Conservation (phyloP, 92 coral and sea anemone genomes). For the Isaurus tuberculatus region DNA sequence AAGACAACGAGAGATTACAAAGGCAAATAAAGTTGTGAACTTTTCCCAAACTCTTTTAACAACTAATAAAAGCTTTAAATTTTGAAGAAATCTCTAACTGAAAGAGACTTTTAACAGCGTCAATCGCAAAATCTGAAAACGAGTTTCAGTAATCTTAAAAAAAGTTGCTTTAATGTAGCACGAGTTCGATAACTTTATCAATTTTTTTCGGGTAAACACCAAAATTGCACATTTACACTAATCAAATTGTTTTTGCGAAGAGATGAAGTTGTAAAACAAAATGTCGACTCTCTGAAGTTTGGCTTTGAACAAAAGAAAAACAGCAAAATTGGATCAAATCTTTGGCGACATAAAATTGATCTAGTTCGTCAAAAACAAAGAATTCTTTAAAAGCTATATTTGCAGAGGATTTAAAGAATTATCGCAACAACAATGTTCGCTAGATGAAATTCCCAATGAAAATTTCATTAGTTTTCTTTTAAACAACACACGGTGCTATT, state of each 20-base stretch:
- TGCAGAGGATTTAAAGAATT: conserved; percentile 31
- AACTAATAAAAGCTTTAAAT: conserved; percentile 32
- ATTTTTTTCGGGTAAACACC: not conserved
- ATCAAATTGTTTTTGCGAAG: conserved; percentile 1
- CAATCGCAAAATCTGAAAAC: not conserved
- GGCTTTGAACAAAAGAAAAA: not conserved
- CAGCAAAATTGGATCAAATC: conserved; percentile 24
- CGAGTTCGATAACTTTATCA: not conserved
- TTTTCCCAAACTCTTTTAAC: conserved; percentile 6
- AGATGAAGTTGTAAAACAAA: conserved; percentile 8
- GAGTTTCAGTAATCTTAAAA: conserved; percentile 9
- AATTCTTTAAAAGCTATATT: conserved; percentile 11
- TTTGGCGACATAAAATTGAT: conserved; percentile 25
- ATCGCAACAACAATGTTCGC: conserved; percentile 20
- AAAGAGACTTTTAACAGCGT: not conserved
- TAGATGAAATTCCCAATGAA: conserved; percentile 46
- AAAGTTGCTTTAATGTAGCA: not conserved
- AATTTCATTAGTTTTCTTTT: conserved; percentile 46
- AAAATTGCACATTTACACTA: not conserved
- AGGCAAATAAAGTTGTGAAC: conserved; percentile 15
- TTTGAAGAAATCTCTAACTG: not conserved
- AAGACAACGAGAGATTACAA: conserved; percentile 29
- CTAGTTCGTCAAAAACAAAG: not conserved
- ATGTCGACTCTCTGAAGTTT: conserved; percentile 4
- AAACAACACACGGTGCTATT: conserved; percentile 43